phyloP scores from a whole-genome alignment of 2,888 invertebrate species.

The Drosophila yooni region DNA sequence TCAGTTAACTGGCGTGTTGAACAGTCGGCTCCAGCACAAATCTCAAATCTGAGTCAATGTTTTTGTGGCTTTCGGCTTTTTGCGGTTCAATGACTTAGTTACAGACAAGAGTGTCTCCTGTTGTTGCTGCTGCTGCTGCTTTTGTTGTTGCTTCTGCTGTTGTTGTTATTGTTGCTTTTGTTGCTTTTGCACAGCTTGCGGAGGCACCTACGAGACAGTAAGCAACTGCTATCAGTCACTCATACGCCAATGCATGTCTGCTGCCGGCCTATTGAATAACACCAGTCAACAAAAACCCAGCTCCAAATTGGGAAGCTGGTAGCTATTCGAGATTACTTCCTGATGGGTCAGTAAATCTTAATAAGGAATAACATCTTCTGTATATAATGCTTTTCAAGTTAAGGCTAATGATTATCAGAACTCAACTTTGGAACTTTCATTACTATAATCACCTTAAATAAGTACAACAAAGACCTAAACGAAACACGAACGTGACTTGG shows the following conservation, averaged over 20 bases:
- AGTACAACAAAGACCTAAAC: background rate
- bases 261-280: slow-evolving; percentile 61
- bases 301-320: background rate
- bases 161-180: background rate
- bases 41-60: slow-evolving; percentile 37
- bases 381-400: background rate
- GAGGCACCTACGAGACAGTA: slow-evolving; percentile 54
- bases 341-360: background rate
- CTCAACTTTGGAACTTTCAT: background rate
- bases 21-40: slow-evolving; percentile 22
- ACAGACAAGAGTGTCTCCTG: slow-evolving; percentile 29
- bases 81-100: slow-evolving; percentile 72
- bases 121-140: slow-evolving; percentile 13
- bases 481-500: background rate
- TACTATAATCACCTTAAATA: background rate
- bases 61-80: slow-evolving; percentile 34
- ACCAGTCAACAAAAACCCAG: slow-evolving; percentile 41
- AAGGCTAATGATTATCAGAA: background rate
- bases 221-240: slow-evolving; percentile 75
- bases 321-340: background rate
- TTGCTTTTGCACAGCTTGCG: slow-evolving; percentile 45
- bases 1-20: slow-evolving; percentile 23
- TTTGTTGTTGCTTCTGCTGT: slow-evolving; percentile 32
- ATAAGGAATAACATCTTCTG: background rate
- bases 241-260: slow-evolving; percentile 73